Evolutionary conservation across 1,140 invertebrate genomes (phyloP), one percentile per base, ranked within the genome.

Genomic region (Scylla paramamosain): DNA sequence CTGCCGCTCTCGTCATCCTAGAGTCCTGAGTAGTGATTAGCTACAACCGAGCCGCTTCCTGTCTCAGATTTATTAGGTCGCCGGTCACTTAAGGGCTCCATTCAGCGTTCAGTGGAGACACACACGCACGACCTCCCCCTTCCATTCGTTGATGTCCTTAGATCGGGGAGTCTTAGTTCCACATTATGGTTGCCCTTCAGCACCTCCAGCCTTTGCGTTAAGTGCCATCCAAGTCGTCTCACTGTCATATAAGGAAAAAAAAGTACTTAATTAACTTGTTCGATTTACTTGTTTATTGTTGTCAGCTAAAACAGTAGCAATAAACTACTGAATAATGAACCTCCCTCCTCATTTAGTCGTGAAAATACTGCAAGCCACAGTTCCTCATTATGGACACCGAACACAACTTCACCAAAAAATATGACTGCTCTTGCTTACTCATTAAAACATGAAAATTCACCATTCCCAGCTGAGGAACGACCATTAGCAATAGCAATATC

Each of bases 381-480:
- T 77, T 77, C 67, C 67, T 77, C 67, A 77, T 77, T 77, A 77
- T 77, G 67, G n/a, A 77, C 67, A n/a, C 67, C 20, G n/a, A 77
- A 77, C 16, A 77, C n/a, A n/a, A 77, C 67, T 77, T 77, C 20
- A n/a, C 20, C 67, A 77, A 77, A 59, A 77, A 25, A n/a, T 77
- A 77, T 77, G 67, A n/a, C 67, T 77, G 12, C 12, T 77, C 52
- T 12, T 77, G 6, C 67, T 77, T 20, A 77, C n/a, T n/a, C 6
- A 77, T 77, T 77, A 77, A 77, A 77, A 77, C 67, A 77, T 77
- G 25, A n/a, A 77, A 77, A 77, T 77, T 77, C 67, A n/a, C 67
- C 67, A 77, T 77, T 77, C 20, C 20, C 1, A 20, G 67, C 67
- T 77, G 67, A 7, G 20, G n/a, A 77, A 77, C 67, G 67, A 77